Percentiles rank a stretch among this genome's conserved stretches.
phyloP scores from a whole-genome alignment of 2,888 invertebrate genomes.

The Athetis lepigone region DNA sequence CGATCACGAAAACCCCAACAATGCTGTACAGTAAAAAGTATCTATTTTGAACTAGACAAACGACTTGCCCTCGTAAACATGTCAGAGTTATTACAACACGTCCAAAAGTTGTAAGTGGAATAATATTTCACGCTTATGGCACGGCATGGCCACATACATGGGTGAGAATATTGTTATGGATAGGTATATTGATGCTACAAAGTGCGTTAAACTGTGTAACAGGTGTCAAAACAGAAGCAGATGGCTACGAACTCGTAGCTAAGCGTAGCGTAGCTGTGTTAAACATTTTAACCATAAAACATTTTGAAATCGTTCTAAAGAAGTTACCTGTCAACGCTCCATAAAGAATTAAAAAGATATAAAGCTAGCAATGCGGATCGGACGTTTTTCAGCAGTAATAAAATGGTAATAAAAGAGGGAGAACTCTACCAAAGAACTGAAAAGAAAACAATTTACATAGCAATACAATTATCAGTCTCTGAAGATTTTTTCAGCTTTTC shows the following conservation, averaged over 20 bases:
- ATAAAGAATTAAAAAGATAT: constrained; percentile 18
- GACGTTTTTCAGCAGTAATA: constrained; percentile 2
- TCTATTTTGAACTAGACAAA: constrained; percentile 54
- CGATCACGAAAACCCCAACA: constrained; percentile 62
- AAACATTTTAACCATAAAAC: constrained; percentile 41
- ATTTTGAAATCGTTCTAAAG: constrained; percentile 23
- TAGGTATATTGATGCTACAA: constrained; percentile 26
- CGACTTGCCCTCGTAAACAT: constrained; percentile 51
- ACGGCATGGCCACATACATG: constrained; percentile 14
- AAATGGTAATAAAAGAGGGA: constrained; percentile 29
- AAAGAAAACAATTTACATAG: constrained; percentile 13
- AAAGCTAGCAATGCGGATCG: constrained; percentile 21
- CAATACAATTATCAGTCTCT: background rate
- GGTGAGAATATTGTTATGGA: constrained; percentile 18
- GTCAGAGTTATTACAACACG: constrained; percentile 50
- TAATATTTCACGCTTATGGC: constrained; percentile 40
- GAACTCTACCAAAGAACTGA: background rate
- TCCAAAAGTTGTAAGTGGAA: constrained; percentile 40
- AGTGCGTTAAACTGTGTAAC: constrained; percentile 68
- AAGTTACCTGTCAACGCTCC: constrained; percentile 12
- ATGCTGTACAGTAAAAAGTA: constrained; percentile 51
- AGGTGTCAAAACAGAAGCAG: constrained; percentile 76
- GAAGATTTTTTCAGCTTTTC: background rate
- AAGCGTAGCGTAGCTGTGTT: constrained; percentile 10
- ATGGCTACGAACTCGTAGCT: constrained; percentile 50